These are phyloP conservation scores for Rhynchophorus ferrugineus DNA, from an alignment of 1,140 invertebrate species.

Conservation along the genomic window DNA sequence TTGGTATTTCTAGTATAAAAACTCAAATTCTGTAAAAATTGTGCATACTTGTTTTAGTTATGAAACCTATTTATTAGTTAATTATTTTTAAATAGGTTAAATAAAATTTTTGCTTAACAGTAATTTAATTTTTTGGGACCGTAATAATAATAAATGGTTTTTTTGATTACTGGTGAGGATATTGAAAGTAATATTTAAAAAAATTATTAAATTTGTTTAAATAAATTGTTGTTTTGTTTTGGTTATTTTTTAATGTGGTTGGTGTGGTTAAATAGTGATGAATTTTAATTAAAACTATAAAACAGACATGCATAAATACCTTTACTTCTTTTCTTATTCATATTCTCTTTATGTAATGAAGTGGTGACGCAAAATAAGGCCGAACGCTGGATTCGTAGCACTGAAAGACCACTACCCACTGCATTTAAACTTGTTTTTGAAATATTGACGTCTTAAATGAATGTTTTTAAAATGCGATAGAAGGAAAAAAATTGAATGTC, in stretches of 20 bases:
- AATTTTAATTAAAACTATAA: no score
- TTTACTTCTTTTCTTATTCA: conserved; percentile 19
- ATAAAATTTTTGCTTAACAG: no score
- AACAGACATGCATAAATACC: conserved; percentile 15
- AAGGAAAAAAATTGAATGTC: conserved; percentile 4
- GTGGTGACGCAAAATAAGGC: conserved; percentile 4
- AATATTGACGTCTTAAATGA: conserved; percentile 11
- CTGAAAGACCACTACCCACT: conserved; percentile 12
- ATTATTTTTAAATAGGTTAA: no score
- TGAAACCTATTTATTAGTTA: no score
- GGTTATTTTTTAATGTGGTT: no score
- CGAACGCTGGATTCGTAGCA: conserved; percentile 7
- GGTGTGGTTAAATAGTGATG: no score
- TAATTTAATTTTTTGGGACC: no score
- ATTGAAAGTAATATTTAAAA: background rate
- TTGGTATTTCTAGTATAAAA: no score
- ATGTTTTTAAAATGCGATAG: conserved; percentile 2
- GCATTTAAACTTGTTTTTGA: conserved; percentile 15
- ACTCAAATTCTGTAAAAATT: no score
- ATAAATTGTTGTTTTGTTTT: background rate
- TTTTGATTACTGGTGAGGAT: background rate
- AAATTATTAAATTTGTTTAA: background rate
- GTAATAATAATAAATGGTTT: no score
- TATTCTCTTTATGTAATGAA: conserved; percentile 17
- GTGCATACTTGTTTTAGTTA: no score